phyloP scores from a whole-genome alignment of 2,888 invertebrate genomes.

The Rhagonycha lutea region DNA sequence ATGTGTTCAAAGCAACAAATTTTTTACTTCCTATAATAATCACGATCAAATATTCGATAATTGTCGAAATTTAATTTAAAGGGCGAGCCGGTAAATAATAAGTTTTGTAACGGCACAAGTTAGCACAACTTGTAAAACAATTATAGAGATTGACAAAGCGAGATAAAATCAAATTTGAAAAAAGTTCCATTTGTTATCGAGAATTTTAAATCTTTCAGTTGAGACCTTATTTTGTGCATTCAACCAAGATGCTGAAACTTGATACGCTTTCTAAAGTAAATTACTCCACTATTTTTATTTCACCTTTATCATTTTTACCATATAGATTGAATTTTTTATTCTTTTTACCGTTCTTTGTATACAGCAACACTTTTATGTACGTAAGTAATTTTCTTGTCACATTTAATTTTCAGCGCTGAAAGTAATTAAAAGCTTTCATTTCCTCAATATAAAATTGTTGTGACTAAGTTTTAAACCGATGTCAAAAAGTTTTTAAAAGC shows the following conservation, averaged over 20 bases:
- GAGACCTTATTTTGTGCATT: not conserved
- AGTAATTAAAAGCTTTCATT: not conserved
- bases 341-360: not conserved
- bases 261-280: not conserved
- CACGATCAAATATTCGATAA: not conserved
- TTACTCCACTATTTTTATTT: not conserved
- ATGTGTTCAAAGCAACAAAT: not conserved
- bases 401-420: not conserved
- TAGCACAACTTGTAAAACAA: not conserved
- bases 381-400: not conserved
- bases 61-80: not conserved
- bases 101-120: not conserved
- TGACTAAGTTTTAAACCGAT: not conserved
- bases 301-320: not conserved
- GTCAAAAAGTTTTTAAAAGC: not conserved
- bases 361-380: not conserved
- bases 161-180: not conserved
- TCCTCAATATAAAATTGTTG: not conserved
- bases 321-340: not conserved
- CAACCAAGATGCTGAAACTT: not conserved
- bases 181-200: not conserved
- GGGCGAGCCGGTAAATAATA: not conserved
- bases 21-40: not conserved
- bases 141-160: not conserved
- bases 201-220: not conserved